phyloP scores from a whole-genome alignment of 2,797 vertebrate genomes.

The Rachycentron canadum region DNA sequence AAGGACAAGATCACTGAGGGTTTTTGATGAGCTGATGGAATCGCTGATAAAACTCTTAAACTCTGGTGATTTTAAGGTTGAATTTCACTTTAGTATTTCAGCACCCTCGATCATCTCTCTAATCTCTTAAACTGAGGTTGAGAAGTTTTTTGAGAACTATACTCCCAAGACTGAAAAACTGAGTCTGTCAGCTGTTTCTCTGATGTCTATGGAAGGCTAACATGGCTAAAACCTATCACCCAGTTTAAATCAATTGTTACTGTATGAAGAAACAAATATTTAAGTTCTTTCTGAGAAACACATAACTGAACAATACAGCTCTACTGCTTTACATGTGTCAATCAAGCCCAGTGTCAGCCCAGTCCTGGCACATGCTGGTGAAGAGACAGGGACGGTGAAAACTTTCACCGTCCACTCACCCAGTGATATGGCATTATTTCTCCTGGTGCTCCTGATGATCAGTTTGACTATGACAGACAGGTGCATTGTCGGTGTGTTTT shows the following conservation, averaged over 20 bases:
- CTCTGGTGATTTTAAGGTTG: slow-evolving; percentile 16
- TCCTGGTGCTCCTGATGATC: neutral
- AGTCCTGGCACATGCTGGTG: too few species aligned
- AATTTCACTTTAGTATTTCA: slow-evolving; percentile 15
- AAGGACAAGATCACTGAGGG: slow-evolving; percentile 52
- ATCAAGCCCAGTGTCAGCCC: too few species aligned
- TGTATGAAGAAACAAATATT: too few species aligned
- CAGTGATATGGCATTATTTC: neutral
- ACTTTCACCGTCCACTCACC: too few species aligned
- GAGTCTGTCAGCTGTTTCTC: too few species aligned
- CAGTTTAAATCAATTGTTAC: too few species aligned
- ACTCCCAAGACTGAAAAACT: too few species aligned
- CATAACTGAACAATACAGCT: too few species aligned
- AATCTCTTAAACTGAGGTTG: slow-evolving; percentile 8
- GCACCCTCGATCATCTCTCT: neutral
- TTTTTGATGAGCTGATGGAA: slow-evolving; percentile 52
- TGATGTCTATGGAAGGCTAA: too few species aligned
- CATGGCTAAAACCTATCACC: too few species aligned
- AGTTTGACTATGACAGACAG: neutral
- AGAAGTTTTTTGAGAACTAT: neutral
- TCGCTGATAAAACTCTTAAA: slow-evolving; percentile 36
- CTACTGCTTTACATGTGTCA: too few species aligned
- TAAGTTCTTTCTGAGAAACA: too few species aligned
- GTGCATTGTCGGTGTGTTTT: neutral
- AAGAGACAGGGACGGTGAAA: neutral